Evolutionary conservation across 2,113 vertebrate species (phyloP).

Genomic region (Gadus chalcogrammus): DNA sequence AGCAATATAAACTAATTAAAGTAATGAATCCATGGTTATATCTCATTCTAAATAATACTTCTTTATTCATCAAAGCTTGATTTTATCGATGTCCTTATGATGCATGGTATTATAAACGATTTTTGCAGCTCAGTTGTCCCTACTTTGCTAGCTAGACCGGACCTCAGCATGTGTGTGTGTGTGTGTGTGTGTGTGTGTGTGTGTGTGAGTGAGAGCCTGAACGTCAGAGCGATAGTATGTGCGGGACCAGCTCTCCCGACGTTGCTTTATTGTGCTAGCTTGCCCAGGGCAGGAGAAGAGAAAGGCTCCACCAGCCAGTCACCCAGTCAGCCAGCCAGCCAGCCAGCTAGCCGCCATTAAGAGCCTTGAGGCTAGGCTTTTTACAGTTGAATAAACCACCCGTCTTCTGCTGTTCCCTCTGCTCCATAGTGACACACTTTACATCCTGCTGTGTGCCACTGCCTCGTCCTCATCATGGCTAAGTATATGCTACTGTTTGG

Average conservation of each 20-base stretch:
- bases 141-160: too few relatives aligned
- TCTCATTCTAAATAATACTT: too few relatives aligned
- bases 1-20: too few relatives aligned
- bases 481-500: not conserved
- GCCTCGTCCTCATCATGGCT: not conserved
- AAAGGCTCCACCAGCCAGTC: not conserved
- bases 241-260: constrained; percentile 27
- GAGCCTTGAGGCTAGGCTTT: not conserved
- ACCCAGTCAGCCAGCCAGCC: not conserved
- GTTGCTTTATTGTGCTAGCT: constrained; percentile 36
- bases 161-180: not conserved
- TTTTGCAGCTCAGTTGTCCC: too few relatives aligned
- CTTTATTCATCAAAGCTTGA: too few relatives aligned
- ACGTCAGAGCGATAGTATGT: not conserved
- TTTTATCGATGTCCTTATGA: too few relatives aligned
- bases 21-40: too few relatives aligned
- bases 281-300: constrained; percentile 23
- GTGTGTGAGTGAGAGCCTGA: not conserved
- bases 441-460: not conserved
- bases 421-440: not conserved
- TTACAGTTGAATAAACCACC: constrained; percentile 10
- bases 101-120: too few relatives aligned
- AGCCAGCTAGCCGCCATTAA: not conserved
- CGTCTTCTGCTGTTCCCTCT: not conserved
- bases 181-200: not conserved